Evolutionary conservation across 2,888 invertebrate genomes (phyloP), one percentile per base, ranked within the genome.

Genomic region (Chorisops tibialis): DNA sequence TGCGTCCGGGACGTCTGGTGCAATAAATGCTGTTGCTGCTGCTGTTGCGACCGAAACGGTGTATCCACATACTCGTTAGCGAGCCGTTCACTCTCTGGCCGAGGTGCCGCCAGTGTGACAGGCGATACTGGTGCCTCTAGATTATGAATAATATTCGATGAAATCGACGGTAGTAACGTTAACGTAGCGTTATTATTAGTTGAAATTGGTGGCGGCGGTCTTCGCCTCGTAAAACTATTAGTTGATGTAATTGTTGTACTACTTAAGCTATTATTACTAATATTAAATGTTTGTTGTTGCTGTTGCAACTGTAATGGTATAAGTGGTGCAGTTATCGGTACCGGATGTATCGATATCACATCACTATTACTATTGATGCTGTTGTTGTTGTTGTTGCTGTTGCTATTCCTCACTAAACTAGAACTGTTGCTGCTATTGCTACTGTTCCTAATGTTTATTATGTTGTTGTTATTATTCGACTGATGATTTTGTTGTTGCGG

Each of bases 31-130:
- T 80, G 81, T 71, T 81, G 79, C 69, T 77, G 68, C 65, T 72
- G 72, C 62, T 69, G 70, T 64, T 81, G 79, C 64, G 79, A 83
- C 75, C 84, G 84, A 74, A 87, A 83, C 69, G 89, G 93, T 69
- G 92, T 91, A 79, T 95, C 95, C 81, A 95, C 93, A 84, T 95
- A 95, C 79, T 94, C 93, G 83, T 95, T 95, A 78, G 87, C 87
- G 77, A 87, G 85, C 75, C 94, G 85, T 77, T 93, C 93, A 76
- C 85, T 86, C 79, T 91, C 90, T 71, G 93, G 93, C 76, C 94
- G 84, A 71, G 93, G 93, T 79, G 82, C 81, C 73, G 82, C 83
- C 74, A 82, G 78, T 69, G 82, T 81, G 75, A 80, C 79, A 71
- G 77, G 76, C 68, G 73, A 75, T 71, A 68, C 71, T 71, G 73